Percentiles rank a stretch among this genome's conserved stretches.
Evolutionary conservation across 2,888 invertebrate species (phyloP).

Genomic region (Drosophila barbarae): DNA sequence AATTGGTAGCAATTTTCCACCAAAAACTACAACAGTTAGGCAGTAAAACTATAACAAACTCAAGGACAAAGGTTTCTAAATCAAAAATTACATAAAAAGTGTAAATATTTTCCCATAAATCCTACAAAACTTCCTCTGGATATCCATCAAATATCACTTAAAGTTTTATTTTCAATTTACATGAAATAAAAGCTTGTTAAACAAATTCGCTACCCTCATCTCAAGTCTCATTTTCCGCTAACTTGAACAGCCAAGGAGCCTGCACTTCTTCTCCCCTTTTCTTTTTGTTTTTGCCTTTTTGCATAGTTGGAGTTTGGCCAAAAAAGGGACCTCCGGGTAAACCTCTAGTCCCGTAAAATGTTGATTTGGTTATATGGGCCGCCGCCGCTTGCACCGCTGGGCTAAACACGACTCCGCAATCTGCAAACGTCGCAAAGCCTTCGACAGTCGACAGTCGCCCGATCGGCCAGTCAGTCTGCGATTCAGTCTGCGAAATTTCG

Average conservation of each 20-base stretch:
- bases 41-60: neutral
- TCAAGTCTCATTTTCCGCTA: conserved; percentile 5
- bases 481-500: conserved; percentile 26
- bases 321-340: conserved; percentile 15
- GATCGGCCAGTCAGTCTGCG: conserved; percentile 61
- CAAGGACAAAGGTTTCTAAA: neutral
- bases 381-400: conserved; percentile 56
- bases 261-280: conserved; percentile 1
- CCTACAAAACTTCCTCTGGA: neutral
- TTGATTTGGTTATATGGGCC: conserved; percentile 57
- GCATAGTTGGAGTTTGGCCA: conserved; percentile 1
- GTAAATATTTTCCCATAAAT: neutral
- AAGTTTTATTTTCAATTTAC: conserved; percentile 1
- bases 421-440: conserved; percentile 67
- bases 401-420: conserved; percentile 72
- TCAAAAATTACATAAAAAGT: neutral
- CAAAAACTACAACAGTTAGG: neutral
- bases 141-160: neutral
- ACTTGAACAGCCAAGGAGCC: neutral
- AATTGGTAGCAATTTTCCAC: neutral
- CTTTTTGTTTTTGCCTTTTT: neutral
- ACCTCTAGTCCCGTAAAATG: conserved; percentile 38
- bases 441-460: conserved; percentile 62
- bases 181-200: conserved; percentile 5
- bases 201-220: conserved; percentile 14